phyloP scores from a whole-genome alignment of 2,113 vertebrate genomes.

The Phalacrocorax aristotelis region DNA sequence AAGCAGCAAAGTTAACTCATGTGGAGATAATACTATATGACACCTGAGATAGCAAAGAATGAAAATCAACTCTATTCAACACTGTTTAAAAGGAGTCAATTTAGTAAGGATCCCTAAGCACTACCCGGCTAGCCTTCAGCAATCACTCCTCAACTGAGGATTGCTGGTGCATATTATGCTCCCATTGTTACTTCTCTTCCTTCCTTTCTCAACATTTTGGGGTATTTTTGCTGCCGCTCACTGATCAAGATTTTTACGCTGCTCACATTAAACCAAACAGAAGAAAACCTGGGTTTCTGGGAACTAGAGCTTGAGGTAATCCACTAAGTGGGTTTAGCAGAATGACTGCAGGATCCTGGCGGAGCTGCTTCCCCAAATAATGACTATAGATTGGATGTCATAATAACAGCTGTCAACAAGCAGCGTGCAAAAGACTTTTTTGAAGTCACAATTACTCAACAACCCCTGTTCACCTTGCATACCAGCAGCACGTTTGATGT shows the following conservation, averaged over 20 bases:
- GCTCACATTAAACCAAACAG: background rate
- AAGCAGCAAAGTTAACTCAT: background rate
- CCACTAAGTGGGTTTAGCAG: background rate
- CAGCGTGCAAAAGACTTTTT: background rate
- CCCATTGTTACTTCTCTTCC: background rate
- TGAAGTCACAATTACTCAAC: constrained; percentile 14
- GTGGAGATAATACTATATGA: background rate
- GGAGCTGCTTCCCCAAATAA: background rate
- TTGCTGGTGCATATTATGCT: background rate
- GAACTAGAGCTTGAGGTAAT: background rate
- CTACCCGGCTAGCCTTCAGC: background rate
- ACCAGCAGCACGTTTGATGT: background rate
- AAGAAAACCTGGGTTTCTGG: background rate
- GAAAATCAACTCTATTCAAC: background rate
- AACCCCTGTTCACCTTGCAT: background rate
- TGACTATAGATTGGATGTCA: background rate
- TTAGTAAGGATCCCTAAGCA: background rate
- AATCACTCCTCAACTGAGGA: background rate
- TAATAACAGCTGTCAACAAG: constrained; percentile 42
- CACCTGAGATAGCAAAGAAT: background rate
- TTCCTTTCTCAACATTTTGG: background rate
- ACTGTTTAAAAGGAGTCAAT: background rate
- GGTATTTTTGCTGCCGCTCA: background rate
- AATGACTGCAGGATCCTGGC: background rate
- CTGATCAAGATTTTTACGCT: background rate